Conservation (phyloP, 2,888 invertebrate species). For the Cephalotes varians region DNA sequence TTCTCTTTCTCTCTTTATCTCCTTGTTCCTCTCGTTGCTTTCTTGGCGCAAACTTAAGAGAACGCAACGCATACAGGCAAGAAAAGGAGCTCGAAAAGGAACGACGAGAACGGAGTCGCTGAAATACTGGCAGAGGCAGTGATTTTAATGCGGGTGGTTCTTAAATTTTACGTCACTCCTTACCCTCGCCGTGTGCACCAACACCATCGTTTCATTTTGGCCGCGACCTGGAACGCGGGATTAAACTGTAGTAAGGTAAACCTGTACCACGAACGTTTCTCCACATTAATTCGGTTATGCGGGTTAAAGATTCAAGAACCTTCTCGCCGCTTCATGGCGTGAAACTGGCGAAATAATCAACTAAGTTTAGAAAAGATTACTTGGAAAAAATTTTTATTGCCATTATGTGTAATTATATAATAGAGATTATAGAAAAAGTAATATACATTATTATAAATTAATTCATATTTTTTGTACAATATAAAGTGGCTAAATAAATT, state of each 20-base stretch:
- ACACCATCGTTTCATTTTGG: constrained; percentile 57
- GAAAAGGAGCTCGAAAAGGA: constrained; percentile 43
- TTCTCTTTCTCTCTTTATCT: neutral
- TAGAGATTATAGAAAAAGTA: neutral
- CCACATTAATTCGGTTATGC: constrained; percentile 76
- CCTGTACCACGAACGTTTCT: constrained; percentile 73
- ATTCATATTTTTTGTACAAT: neutral
- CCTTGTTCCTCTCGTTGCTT: constrained; percentile 56
- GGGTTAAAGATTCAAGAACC: constrained; percentile 64
- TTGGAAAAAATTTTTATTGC: neutral
- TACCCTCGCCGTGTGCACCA: constrained; percentile 42
- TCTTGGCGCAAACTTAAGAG: constrained; percentile 58
- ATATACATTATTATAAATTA: neutral
- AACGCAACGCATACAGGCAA: constrained; percentile 43
- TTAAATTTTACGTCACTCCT: constrained; percentile 79
- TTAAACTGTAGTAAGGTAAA: constrained; percentile 75
- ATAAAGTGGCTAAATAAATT: neutral
- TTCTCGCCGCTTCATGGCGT: constrained; percentile 38
- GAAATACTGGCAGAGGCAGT: constrained; percentile 78
- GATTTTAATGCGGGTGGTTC: constrained; percentile 82
- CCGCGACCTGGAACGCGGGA: constrained; percentile 65
- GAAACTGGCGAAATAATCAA: constrained; percentile 30
- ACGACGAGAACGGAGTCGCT: constrained; percentile 70
- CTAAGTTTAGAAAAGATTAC: constrained; percentile 6
- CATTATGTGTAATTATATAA: neutral